Evolutionary conservation across 2,888 invertebrate species (phyloP).

Genomic region (Galeopsomyia nigrocyanea): DNA sequence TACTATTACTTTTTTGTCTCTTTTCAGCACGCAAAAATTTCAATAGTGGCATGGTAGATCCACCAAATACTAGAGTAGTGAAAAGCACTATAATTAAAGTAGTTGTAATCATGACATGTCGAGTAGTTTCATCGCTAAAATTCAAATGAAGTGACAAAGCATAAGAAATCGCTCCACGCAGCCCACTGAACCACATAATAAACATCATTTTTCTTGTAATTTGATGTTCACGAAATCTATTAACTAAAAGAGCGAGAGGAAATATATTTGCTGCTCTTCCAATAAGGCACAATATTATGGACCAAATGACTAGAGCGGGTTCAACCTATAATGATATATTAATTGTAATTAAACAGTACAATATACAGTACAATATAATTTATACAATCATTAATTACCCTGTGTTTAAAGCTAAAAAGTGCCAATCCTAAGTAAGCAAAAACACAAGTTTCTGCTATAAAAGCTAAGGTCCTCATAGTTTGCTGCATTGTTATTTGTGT

Average conservation of each 20-base stretch:
- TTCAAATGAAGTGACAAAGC: conserved; percentile 96
- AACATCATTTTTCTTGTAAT: conserved; percentile 99
- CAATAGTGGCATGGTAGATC: conserved; percentile 96
- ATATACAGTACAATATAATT: not conserved
- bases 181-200: conserved; percentile 99
- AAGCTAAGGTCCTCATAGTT: conserved; percentile 96
- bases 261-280: conserved; percentile 98
- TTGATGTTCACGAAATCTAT: conserved; percentile 96
- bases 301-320: conserved; percentile 93
- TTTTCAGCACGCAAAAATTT: conserved; percentile 88
- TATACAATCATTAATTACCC: conserved; percentile 71
- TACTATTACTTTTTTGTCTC: conserved; percentile 68
- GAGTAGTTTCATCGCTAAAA: conserved; percentile 91
- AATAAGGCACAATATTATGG: conserved; percentile 89
- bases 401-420: conserved; percentile 93
- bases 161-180: conserved; percentile 98
- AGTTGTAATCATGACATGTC: conserved; percentile 97
- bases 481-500: conserved; percentile 99
- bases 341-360: conserved; percentile 1
- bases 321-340: conserved; percentile 70
- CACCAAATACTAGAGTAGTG: conserved; percentile 95
- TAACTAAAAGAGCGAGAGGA: conserved; percentile 92
- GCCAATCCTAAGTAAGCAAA: conserved; percentile 98
- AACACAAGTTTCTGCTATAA: conserved; percentile 98
- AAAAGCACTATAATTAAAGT: conserved; percentile 98